Base-by-base conservation (phyloP, 2,888 invertebrate species). In the Tridacna gigas region DNA sequence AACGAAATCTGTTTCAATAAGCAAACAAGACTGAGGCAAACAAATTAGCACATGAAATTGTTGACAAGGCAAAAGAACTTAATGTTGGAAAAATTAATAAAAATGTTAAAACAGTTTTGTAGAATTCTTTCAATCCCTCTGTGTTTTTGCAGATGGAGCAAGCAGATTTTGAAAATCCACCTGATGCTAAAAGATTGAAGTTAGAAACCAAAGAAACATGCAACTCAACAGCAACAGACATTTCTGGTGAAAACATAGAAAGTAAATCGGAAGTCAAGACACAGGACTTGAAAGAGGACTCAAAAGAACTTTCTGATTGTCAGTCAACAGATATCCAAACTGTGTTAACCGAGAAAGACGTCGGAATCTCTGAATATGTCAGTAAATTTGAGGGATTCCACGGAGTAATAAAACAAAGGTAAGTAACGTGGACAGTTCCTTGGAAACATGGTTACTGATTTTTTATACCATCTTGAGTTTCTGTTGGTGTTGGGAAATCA, bases 381-480 rank as follows among this genome's bases (percentile, higher is more conserved):
- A 91, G 93, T 83, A 45, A 89, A 20, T 90, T 90, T 75, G 73
- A 85, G 61, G 93, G 94, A 2, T 93, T 94, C 82, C 86, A 85
- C 81, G 94, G 91, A n/a, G 89, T 94, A 65, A 90, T 94, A 61
- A 94, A 94, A 88, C 94, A 94, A 83, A 93, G 94, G 94, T 94
- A 74, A 26, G 25, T 67, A n/a, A 28, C 9, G 5, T 67, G 12
- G 13, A 61, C 11, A 63, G 13, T 25, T 22, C 3, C n/a, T 5
- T 9, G 9, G 56, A 56, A 37, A 37, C 7, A 37, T 37, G 2
- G 20, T 56, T 9, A n/a, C n/a, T n/a, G n/a, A 56, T n/a, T n/a
- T 20, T n/a, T 56, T 20, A 56, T 18, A 56, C 9, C 9, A 3
- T 20, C 18, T 56, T 18, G 9, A n/a, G 18, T 56, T 20, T 18